Base-by-base conservation (phyloP, 1,140 invertebrate species). In the Pseudachorutes palmiensis region DNA sequence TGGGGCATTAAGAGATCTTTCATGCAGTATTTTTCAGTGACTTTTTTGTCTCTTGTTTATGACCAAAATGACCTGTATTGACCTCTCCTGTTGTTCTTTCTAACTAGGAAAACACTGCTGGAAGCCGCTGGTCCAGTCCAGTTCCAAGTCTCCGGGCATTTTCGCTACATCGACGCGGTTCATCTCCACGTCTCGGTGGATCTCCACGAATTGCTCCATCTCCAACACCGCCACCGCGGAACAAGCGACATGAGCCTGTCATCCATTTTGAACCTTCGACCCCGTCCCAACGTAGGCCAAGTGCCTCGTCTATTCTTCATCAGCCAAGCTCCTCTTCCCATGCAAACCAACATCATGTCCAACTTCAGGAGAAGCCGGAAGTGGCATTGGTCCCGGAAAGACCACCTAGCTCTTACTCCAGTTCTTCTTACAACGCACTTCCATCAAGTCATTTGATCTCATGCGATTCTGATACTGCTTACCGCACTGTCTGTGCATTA, bases 61-160 rank as follows among this genome's bases (percentile, higher is more conserved):
- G 24, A 45, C 19, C 19, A 12, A 45, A 45, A 45, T 45, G 36
- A 45, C 36, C 9, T n/a, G n/a, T n/a, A n/a, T n/a, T n/a, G n/a
- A n/a, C n/a, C n/a, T n/a, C n/a, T n/a, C n/a, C n/a, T n/a, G n/a
- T n/a, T n/a, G n/a, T n/a, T n/a, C n/a, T n/a, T n/a, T n/a, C n/a
- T n/a, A n/a, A n/a, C n/a, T 58, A 73, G 72, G 72, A 73, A 65
- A n/a, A n/a, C n/a, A 67, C 59, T 22, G 66, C 65, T 62, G 72
- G 69, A 32, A 74, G 72, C 63, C 69, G 72, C 32, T 74, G 72
- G 72, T 74, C 72, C 12, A 70, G 68, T 32, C 72, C 72, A 57
- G 66, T 74, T 22, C 72, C 72, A 57, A 74, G 72, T 63, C 32
- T 74, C 24, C 62, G 66, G 9, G 70, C 60, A 62, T 74, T 74